A percentile compares a stretch with the other conserved stretches of the same genome.
Evolutionary conservation across 2,888 invertebrate species (phyloP).

Genomic region (Dromius quadrimaculatus): DNA sequence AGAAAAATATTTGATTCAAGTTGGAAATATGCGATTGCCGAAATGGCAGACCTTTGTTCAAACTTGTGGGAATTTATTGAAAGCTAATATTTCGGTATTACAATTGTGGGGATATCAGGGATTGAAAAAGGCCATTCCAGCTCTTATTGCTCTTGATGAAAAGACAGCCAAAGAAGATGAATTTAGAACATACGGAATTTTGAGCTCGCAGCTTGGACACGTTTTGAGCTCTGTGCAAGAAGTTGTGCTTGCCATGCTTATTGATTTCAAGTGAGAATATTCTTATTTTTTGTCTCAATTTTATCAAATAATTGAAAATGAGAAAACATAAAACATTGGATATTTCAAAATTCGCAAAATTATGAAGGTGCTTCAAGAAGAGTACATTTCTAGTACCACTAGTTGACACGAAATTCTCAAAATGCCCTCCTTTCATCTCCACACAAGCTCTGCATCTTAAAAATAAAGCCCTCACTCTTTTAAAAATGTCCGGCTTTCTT

Average conservation of each 20-base stretch:
- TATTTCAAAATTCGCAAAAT: too few relatives aligned
- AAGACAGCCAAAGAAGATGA: constrained; percentile 16
- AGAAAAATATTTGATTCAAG: constrained; percentile 38
- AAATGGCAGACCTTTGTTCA: constrained; percentile 65
- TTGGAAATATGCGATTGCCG: constrained; percentile 54
- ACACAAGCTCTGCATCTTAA: too few relatives aligned
- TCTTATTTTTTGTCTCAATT: too few relatives aligned
- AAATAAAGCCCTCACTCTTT: too few relatives aligned
- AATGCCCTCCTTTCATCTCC: too few relatives aligned
- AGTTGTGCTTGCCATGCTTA: constrained; percentile 69
- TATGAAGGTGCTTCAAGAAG: too few relatives aligned
- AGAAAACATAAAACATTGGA: too few relatives aligned
- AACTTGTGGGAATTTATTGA: constrained; percentile 64
- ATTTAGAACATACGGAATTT: constrained; percentile 17
- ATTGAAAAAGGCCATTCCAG: constrained; percentile 59
- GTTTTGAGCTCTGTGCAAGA: constrained; percentile 62
- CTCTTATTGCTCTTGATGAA: constrained; percentile 37
- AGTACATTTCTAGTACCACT: too few relatives aligned
- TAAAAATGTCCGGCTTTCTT: too few relatives aligned
- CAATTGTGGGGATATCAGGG: constrained; percentile 69
- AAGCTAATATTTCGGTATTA: constrained; percentile 63
- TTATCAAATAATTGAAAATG: too few relatives aligned
- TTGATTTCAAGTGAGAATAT: constrained; percentile 70
- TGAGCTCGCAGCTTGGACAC: constrained; percentile 38
- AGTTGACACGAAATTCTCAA: too few relatives aligned